These are phyloP conservation scores for Plotosus lineatus DNA, from an alignment of 2,113 vertebrate genomes.

Conservation along the genomic window DNA sequence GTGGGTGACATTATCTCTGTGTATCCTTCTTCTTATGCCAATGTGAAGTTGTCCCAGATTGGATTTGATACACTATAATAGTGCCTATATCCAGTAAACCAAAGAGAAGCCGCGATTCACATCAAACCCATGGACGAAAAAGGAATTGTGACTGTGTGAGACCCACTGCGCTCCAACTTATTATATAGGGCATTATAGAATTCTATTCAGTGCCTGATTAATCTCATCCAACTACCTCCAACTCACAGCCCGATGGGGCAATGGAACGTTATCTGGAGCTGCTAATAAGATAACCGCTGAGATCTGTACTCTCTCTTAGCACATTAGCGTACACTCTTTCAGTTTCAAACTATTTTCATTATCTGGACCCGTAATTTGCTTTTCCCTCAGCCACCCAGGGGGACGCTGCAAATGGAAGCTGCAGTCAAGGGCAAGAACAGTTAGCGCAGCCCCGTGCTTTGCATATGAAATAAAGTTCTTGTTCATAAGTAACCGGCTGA, in stretches of 20 bases:
- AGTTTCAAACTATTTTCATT: constrained; percentile 79
- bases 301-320: constrained; percentile 71
- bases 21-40: neutral
- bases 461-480: constrained; percentile 71
- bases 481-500: constrained; percentile 54
- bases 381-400: constrained; percentile 66
- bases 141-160: constrained; percentile 51
- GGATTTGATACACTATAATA: neutral
- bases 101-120: constrained; percentile 29
- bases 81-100: neutral
- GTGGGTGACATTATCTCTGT: neutral
- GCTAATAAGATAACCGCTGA: constrained; percentile 76
- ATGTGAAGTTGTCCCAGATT: neutral
- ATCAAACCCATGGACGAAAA: constrained; percentile 59
- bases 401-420: constrained; percentile 68
- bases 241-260: constrained; percentile 68
- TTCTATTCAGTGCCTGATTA: constrained; percentile 71
- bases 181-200: constrained; percentile 67
- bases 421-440: constrained; percentile 70
- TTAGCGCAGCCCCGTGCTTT: constrained; percentile 57
- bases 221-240: constrained; percentile 69
- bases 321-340: constrained; percentile 75
- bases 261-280: constrained; percentile 68
- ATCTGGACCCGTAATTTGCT: constrained; percentile 73
- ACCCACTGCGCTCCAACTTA: constrained; percentile 65